Conservation (phyloP, 2,113 vertebrate species). For the Catagonus wagneri region DNA sequence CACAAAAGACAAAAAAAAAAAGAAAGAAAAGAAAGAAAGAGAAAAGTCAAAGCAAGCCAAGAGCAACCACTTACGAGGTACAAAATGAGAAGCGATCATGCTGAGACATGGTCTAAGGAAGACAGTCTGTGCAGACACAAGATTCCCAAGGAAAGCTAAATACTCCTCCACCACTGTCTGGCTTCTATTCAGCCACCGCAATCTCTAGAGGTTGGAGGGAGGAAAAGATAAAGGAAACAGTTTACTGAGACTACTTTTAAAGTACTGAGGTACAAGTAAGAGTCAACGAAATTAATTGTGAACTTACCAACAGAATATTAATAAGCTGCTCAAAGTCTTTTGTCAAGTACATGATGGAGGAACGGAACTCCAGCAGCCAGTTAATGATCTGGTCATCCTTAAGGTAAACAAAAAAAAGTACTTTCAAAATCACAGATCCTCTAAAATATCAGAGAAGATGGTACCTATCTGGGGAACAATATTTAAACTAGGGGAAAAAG, state of each 20-base stretch:
- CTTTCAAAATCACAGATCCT: constrained; percentile 51
- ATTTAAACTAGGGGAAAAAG: background rate
- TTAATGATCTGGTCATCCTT: constrained; percentile 97
- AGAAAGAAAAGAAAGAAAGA: background rate
- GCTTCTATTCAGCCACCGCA: constrained; percentile 94
- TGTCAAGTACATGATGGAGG: constrained; percentile 91
- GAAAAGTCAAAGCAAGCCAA: background rate
- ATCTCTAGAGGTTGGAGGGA: constrained; percentile 84
- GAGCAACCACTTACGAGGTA: constrained; percentile 89
- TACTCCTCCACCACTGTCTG: constrained; percentile 95
- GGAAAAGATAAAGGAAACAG: background rate
- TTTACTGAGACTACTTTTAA: constrained; percentile 1
- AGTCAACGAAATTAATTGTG: background rate
- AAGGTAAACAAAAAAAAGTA: constrained; percentile 70
- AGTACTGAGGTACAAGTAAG: background rate
- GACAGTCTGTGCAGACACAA: constrained; percentile 98
- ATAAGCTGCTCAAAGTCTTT: constrained; percentile 97
- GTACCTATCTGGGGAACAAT: background rate
- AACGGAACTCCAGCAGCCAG: constrained; percentile 96
- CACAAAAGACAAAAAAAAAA: no score
- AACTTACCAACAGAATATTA: constrained; percentile 92
- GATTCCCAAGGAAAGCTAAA: constrained; percentile 94
- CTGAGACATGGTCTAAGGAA: constrained; percentile 94
- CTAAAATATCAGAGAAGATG: background rate
- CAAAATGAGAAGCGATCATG: constrained; percentile 93